A percentile compares a stretch with the other conserved stretches of the same genome.
Conservation (phyloP, 2,888 invertebrate species). For the Diadromus collaris region DNA sequence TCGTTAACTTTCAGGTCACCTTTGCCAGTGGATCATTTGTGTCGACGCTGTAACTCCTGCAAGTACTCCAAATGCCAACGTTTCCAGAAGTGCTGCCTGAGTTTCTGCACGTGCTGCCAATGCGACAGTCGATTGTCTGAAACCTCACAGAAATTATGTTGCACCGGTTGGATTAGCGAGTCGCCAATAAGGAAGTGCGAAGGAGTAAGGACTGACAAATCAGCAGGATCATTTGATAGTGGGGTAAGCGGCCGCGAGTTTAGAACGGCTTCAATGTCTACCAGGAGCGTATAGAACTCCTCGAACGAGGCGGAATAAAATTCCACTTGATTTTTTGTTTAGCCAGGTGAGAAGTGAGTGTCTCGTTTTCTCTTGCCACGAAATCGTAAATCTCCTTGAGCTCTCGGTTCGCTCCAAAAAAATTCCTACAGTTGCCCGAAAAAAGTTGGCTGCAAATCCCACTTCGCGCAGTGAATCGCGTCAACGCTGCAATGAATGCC, state of each 20-base stretch:
- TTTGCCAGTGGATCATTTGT: conserved; percentile 63
- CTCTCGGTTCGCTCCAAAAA: conserved; percentile 55
- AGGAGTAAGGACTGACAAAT: conserved; percentile 44
- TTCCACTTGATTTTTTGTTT: conserved; percentile 26
- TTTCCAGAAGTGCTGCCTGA: conserved; percentile 66
- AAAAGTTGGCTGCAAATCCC: conserved; percentile 50
- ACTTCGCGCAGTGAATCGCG: conserved; percentile 54
- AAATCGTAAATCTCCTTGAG: conserved; percentile 13
- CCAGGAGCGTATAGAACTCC: conserved; percentile 43
- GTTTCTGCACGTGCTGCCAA: conserved; percentile 62
- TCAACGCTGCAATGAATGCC: conserved; percentile 54
- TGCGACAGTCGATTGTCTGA: conserved; percentile 62
- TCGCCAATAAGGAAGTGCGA: conserved; percentile 70
- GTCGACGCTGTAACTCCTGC: conserved; percentile 64
- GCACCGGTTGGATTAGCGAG: conserved; percentile 47
- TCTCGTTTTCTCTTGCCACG: conserved; percentile 1
- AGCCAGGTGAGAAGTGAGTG: conserved; percentile 7
- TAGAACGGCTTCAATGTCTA: conserved; percentile 50
- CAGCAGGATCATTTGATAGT: too few species aligned
- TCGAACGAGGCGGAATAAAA: conserved; percentile 52
- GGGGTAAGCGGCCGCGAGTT: conserved; percentile 51
- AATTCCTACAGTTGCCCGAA: conserved; percentile 58
- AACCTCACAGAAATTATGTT: conserved; percentile 50
- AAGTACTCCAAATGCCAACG: conserved; percentile 66
- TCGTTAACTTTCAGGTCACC: conserved; percentile 50